Evolutionary conservation across 2,888 invertebrate species (phyloP).

Genomic region (Cyclophora punctaria): DNA sequence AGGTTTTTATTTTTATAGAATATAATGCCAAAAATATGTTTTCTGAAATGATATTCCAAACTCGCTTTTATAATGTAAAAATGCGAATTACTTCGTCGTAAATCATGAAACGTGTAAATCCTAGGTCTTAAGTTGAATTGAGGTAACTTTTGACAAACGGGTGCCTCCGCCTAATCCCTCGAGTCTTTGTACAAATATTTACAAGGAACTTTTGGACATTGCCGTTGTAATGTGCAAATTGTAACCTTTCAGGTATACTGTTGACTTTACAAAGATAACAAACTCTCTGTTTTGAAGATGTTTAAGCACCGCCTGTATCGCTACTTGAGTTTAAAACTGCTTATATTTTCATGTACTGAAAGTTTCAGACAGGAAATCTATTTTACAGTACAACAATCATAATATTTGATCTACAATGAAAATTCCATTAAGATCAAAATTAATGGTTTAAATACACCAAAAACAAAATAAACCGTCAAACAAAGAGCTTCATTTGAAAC

Average conservation of each 20-base stretch:
- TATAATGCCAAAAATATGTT: too few species aligned
- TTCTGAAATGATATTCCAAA: too few species aligned
- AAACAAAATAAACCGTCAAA: too few species aligned
- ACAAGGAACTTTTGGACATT: conserved; percentile 11
- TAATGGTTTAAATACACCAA: too few species aligned
- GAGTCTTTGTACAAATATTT: conserved; percentile 18
- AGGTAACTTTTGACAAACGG: conserved; percentile 19
- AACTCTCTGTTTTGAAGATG: background rate
- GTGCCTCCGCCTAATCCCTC: conserved; percentile 10
- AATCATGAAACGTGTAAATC: background rate
- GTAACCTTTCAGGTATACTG: conserved; percentile 9
- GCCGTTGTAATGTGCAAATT: conserved; percentile 4
- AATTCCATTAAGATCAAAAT: too few species aligned
- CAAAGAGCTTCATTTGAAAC: background rate
- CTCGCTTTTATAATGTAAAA: too few species aligned
- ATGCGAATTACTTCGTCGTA: background rate
- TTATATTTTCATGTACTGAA: too few species aligned
- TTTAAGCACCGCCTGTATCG: background rate
- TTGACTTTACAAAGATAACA: conserved; percentile 1
- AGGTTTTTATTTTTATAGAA: too few species aligned
- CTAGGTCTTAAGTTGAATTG: conserved; percentile 6
- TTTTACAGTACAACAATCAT: too few species aligned
- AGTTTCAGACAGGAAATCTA: too few species aligned
- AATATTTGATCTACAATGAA: too few species aligned
- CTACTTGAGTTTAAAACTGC: too few species aligned